Base-by-base conservation (phyloP, 2,888 invertebrate species). In the Amiota communis region DNA sequence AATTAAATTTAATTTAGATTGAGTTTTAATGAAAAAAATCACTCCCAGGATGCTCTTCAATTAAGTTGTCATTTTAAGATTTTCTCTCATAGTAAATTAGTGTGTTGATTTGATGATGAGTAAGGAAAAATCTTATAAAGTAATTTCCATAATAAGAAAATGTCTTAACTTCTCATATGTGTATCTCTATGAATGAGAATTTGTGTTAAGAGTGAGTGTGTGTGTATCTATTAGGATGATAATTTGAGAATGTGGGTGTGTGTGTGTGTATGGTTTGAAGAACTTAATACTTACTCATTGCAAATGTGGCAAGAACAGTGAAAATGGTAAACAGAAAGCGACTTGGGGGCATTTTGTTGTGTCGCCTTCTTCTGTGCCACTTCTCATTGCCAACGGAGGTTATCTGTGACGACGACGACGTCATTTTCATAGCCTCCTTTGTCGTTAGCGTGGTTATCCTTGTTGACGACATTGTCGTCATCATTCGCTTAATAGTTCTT, bases 221-320 rank as follows among this genome's bases (percentile, higher is more conserved):
- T 36, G 36, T 1, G 1, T 36, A 36, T 36, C 6, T 36, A 36
- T 36, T 2, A 36, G 36, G 36, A 36, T 23, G 36, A 36, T n/a
- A n/a, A 36, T 36, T 1, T 23, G 23, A 2, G 23, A n/a, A n/a
- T 23, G 23, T 23, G 36, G 2, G 36, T 36, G 36, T 36, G 36
- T 36, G 36, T 36, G 36, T 36, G 6, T 36, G 6, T 36, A 36
- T 36, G 8, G 36, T 36, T 36, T 36, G 36, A 36, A 36, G 36
- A 36, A 36, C 36, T 8, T 47, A 1, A 15, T 78, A 83, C 83
- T 84, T 83, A 83, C 83, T 77, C 70, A 76, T 76, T 65, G 78
- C 81, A 76, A 80, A 73, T 77, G 73, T 73, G 63, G 76, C 68
- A 74, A 36, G 36, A 36, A 75, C 72, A 23, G 74, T 49, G 57